Conservation (phyloP, 2,888 invertebrate species). For the Diploptera punctata region DNA sequence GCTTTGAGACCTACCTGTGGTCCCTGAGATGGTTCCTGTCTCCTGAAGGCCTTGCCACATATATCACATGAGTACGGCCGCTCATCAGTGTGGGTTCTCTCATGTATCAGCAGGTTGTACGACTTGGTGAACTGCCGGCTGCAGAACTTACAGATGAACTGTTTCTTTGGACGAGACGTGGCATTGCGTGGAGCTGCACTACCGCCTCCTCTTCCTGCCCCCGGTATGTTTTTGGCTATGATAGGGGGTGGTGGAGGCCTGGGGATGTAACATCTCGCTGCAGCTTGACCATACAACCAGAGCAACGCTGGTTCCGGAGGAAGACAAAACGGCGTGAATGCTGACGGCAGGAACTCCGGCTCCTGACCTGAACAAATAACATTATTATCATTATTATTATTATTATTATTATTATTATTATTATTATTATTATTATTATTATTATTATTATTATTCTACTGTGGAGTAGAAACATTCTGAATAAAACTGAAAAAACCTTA, state of each 20-base stretch:
- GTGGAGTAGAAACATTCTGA: too few relatives aligned
- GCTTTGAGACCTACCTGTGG: conserved; percentile 87
- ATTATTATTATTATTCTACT: too few relatives aligned
- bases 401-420: too few relatives aligned
- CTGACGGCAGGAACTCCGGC: conserved; percentile 51
- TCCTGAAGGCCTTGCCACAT: conserved; percentile 93
- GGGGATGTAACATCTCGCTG: neutral
- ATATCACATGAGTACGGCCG: conserved; percentile 96
- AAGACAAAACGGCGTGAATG: conserved; percentile 58
- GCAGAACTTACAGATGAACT: conserved; percentile 98
- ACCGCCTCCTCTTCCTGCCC: conserved; percentile 47
- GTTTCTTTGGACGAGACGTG: conserved; percentile 69
- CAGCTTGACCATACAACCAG: conserved; percentile 37
- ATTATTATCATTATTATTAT: too few relatives aligned
- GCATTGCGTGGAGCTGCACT: conserved; percentile 54
- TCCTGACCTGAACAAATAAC: conserved; percentile 24
- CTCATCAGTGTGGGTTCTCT: conserved; percentile 96
- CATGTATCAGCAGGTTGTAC: conserved; percentile 98
- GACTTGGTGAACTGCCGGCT: conserved; percentile 97
- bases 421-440: too few relatives aligned
- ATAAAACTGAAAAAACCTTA: too few relatives aligned
- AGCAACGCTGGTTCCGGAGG: conserved; percentile 54
- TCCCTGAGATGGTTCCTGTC: conserved; percentile 94
- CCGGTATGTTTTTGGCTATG: neutral
- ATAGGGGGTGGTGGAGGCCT: conserved; percentile 6